Percentiles rank a stretch among this genome's conserved stretches.
Evolutionary conservation across 2,888 invertebrate species (phyloP).

Genomic region (Hetaerina titia): DNA sequence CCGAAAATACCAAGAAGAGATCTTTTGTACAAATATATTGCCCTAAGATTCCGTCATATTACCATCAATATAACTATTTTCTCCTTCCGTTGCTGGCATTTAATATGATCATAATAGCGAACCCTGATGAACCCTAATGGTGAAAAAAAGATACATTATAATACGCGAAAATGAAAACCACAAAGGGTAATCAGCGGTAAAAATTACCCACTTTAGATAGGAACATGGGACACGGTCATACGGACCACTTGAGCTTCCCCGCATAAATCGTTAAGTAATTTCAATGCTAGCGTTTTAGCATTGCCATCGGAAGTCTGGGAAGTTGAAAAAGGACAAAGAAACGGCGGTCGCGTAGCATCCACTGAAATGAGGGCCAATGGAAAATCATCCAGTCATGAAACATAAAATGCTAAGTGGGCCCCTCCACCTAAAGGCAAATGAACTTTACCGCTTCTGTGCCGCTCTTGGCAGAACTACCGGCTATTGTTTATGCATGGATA

Average conservation of each 20-base stretch:
- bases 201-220: background rate
- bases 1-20: too few species aligned
- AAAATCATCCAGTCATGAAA: slow-evolving; percentile 16
- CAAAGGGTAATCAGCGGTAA: background rate
- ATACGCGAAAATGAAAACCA: background rate
- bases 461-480: slow-evolving; percentile 27
- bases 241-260: background rate
- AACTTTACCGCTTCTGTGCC: background rate
- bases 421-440: background rate
- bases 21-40: too few species aligned
- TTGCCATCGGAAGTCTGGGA: background rate
- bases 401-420: slow-evolving; percentile 22
- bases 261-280: background rate
- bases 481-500: slow-evolving; percentile 36
- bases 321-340: background rate
- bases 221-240: background rate
- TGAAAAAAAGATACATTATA: background rate
- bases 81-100: too few species aligned
- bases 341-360: background rate
- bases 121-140: too few species aligned
- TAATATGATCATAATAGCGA: too few species aligned
- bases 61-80: too few species aligned
- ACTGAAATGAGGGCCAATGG: background rate
- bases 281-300: background rate
- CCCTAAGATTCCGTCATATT: too few species aligned